Conservation (phyloP, 2,797 vertebrate genomes). For the Emydoidea blandingii region DNA sequence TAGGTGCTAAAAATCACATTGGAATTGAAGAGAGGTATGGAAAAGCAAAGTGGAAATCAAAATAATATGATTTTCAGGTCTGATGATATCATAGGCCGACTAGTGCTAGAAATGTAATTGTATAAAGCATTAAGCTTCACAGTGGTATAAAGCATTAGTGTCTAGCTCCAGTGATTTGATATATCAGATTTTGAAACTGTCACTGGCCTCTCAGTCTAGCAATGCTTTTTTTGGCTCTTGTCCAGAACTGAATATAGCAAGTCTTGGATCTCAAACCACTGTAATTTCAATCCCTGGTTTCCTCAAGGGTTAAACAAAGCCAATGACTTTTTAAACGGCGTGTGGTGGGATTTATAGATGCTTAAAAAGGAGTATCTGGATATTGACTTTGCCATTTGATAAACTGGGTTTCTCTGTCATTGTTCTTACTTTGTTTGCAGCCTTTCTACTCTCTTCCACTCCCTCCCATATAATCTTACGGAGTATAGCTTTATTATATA, state of each 20-base stretch:
- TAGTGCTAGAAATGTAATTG: background rate
- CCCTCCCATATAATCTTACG: background rate
- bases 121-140: background rate
- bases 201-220: background rate
- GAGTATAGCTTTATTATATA: background rate
- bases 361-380: background rate
- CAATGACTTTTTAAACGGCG: background rate
- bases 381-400: background rate
- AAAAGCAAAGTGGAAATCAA: background rate
- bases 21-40: background rate
- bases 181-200: background rate
- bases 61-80: constrained; percentile 15
- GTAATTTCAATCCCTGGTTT: background rate
- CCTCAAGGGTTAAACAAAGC: constrained; percentile 42
- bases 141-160: constrained; percentile 14
- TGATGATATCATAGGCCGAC: background rate
- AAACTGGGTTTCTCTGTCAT: rapidly evolving
- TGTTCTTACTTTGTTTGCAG: rapidly evolving
- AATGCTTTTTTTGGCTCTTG: background rate
- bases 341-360: background rate
- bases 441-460: background rate
- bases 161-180: background rate
- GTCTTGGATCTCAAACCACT: background rate
- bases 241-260: background rate
- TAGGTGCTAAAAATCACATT: constrained; percentile 7